Base-by-base conservation (phyloP, 2,113 vertebrate species). In the Clarias gariepinus region DNA sequence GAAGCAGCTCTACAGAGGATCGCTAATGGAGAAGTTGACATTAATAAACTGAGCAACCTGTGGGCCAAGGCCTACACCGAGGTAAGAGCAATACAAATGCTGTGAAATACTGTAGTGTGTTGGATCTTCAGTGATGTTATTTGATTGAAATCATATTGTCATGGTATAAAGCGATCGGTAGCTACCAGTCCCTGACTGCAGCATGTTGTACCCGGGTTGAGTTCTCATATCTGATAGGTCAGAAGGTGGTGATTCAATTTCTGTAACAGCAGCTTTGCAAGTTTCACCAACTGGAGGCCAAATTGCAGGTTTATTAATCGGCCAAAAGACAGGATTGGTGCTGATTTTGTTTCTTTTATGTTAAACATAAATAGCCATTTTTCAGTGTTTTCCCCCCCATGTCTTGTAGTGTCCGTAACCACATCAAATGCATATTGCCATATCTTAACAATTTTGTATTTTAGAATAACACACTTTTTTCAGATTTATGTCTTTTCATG, bases 21-120 rank as follows among this genome's bases (percentile, higher is more conserved):
- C 90, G 93, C 93, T 4, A 93, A 90, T 0, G 96, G 96, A 85
- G 95, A 97, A 74, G 89, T 96, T 3, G 96, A 97, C 36, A 87
- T 97, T 4, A 96, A 97, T 89, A 94, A 95, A 60, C 93, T 98
- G 87, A 94, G 96, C 84, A 95, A 94, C 61, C 86, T 94, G 0
- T 99, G 98, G 98, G 95, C 96, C 89, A 97, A 94, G 93, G 93
- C 96, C 36, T 99, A 99, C 82, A 92, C 94, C 3, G 97, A 98
- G 96, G 98, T 99, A 90, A 93, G 89, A 9, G 63, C 28, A 53
- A 36, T 23, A 58, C 81, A 52, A 13, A 41, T 3, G 15, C 28
- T 2, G 47, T 47, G 47, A 33, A 18, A 4, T 23, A 21, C 4
- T 73, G 69, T 23, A 47, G 2, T 41, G 47, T 12, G 10, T 23